Evolutionary conservation across 2,888 invertebrate species (phyloP).

Genomic region (Scaeva pyrastri): DNA sequence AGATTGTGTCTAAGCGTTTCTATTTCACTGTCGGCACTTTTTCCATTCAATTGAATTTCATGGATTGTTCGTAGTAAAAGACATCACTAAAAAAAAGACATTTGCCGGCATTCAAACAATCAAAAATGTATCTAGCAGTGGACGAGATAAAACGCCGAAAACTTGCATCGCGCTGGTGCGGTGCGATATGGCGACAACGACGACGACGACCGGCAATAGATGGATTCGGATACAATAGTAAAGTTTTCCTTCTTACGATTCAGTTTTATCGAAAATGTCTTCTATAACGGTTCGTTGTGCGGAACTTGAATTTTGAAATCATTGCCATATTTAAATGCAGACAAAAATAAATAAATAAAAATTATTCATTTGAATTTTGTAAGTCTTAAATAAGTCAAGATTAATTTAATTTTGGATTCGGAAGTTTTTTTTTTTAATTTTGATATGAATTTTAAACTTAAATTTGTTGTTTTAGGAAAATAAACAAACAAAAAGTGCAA

Average conservation of each 20-base stretch:
- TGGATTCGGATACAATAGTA: constrained; percentile 50
- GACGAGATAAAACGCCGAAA: constrained; percentile 49
- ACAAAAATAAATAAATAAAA: not conserved
- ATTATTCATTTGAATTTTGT: not conserved
- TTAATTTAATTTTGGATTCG: not conserved
- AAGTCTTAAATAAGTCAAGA: not conserved
- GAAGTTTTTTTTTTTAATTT: not conserved
- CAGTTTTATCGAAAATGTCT: constrained; percentile 68
- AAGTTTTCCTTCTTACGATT: constrained; percentile 62
- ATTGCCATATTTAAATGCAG: constrained; percentile 16
- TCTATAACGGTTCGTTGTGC: constrained; percentile 64
- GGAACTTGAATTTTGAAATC: constrained; percentile 42
- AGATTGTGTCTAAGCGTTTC: not conserved
- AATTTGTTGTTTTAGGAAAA: not conserved
- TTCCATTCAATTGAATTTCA: constrained; percentile 24
- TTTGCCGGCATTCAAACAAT: constrained; percentile 64
- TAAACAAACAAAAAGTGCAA: not conserved
- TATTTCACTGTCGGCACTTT: constrained; percentile 57
- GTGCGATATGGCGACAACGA: not conserved
- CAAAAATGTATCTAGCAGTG: constrained; percentile 41
- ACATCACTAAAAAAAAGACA: constrained; percentile 32
- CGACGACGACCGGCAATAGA: not conserved
- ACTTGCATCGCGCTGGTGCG: not conserved
- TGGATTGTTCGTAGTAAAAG: constrained; percentile 12
- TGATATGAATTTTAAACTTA: not conserved